Evolutionary conservation across 2,113 vertebrate genomes (phyloP).

Genomic region (Tragelaphus scriptus): DNA sequence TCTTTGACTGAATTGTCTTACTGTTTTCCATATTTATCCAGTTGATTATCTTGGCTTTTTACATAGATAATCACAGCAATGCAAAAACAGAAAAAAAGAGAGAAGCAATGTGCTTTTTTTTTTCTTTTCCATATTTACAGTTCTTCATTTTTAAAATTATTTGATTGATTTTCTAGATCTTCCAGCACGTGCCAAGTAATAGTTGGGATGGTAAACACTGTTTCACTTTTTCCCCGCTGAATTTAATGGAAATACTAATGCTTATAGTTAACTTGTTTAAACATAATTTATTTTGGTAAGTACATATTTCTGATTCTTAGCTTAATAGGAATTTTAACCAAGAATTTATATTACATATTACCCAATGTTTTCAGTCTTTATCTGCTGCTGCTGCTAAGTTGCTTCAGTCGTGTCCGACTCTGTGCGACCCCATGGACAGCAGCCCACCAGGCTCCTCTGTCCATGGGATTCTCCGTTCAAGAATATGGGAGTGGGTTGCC

Average conservation of each 20-base stretch:
- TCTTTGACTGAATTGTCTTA: background rate
- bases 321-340: background rate
- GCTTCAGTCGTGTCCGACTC: accelerated
- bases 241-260: background rate
- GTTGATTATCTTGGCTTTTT: background rate
- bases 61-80: background rate
- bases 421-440: background rate
- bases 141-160: background rate
- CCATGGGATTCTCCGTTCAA: background rate
- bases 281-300: background rate
- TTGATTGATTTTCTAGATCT: background rate
- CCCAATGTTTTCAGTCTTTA: background rate
- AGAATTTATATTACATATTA: background rate
- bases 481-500: background rate
- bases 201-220: background rate
- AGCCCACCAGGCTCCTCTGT: background rate
- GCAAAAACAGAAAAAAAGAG: background rate
- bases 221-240: background rate
- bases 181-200: background rate
- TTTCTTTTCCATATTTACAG: background rate
- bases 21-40: background rate
- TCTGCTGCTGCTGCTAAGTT: background rate
- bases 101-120: background rate
- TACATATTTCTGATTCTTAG: background rate
- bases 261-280: background rate